Conservation (phyloP, 2,113 vertebrate species). For the Sander vitreus region DNA sequence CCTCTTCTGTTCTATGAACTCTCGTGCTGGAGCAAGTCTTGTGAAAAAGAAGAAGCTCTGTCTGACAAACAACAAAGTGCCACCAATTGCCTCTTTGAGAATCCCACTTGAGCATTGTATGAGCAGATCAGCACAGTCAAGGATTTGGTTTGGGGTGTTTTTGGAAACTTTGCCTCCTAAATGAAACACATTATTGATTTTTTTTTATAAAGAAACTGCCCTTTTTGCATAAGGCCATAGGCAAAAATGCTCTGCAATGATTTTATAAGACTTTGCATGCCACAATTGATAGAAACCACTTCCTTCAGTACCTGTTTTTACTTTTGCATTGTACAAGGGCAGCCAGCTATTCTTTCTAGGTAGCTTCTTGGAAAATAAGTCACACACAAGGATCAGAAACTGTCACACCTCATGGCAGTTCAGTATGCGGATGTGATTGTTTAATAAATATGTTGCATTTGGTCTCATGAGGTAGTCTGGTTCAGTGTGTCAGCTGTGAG, state of each 20-base stretch:
- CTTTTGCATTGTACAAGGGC: neutral
- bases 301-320: neutral
- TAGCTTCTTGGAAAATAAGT: constrained; percentile 3
- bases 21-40: constrained; percentile 20
- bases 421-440: constrained; percentile 8
- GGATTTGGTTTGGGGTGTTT: constrained; percentile 38
- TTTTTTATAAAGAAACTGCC: neutral
- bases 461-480: neutral
- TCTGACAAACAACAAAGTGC: constrained; percentile 42
- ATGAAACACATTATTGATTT: neutral
- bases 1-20: constrained; percentile 38
- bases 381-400: neutral
- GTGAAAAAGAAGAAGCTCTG: constrained; percentile 19
- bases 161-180: constrained; percentile 12
- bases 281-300: neutral
- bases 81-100: constrained; percentile 65
- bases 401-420: constrained; percentile 1
- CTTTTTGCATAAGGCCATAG: neutral
- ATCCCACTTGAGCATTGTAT: constrained; percentile 40
- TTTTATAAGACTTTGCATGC: constrained; percentile 19
- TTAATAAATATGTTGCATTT: neutral
- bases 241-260: neutral
- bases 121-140: constrained; percentile 47
- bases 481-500: neutral
- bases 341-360: neutral